Percentiles rank a stretch among this genome's conserved stretches.
Conservation (phyloP, 1,140 invertebrate genomes). For the Anoplophora glabripennis region DNA sequence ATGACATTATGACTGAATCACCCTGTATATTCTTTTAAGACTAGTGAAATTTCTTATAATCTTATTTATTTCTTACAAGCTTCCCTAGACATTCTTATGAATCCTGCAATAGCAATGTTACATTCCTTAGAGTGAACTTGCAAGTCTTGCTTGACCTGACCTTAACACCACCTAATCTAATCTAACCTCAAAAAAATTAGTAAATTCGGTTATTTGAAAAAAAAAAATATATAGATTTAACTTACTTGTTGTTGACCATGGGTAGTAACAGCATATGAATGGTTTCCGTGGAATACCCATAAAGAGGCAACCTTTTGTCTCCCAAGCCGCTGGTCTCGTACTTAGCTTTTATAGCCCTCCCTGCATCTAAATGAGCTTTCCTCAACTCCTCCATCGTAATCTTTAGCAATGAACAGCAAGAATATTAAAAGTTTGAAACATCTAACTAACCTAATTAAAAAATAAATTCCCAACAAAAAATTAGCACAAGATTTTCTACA, state of each 20-base stretch:
- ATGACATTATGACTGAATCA: no score
- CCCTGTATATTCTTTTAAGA: no score
- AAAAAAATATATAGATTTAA: conserved; percentile 22
- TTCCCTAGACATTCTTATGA: no score
- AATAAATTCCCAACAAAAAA: no score
- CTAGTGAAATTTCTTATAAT: no score
- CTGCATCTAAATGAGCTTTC: conserved; percentile 50
- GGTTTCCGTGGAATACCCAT: conserved; percentile 93
- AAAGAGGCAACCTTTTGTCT: conserved; percentile 86
- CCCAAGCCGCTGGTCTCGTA: conserved; percentile 58
- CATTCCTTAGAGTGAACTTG: no score
- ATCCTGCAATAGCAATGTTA: no score
- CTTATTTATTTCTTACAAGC: no score
- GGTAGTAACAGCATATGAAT: conserved; percentile 91
- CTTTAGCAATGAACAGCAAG: no score
- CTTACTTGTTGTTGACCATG: conserved; percentile 95
- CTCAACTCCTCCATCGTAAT: conserved; percentile 69
- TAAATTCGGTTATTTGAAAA: not conserved
- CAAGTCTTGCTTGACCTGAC: no score
- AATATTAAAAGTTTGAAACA: not conserved
- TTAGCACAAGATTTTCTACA: not conserved
- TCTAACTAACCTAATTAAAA: not conserved
- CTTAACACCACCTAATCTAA: no score
- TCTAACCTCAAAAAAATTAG: no score
- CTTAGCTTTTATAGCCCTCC: conserved; percentile 51